These are phyloP conservation scores for Aphidoletes aphidimyza DNA, from an alignment of 2,888 invertebrate species.

Conservation along the genomic window DNA sequence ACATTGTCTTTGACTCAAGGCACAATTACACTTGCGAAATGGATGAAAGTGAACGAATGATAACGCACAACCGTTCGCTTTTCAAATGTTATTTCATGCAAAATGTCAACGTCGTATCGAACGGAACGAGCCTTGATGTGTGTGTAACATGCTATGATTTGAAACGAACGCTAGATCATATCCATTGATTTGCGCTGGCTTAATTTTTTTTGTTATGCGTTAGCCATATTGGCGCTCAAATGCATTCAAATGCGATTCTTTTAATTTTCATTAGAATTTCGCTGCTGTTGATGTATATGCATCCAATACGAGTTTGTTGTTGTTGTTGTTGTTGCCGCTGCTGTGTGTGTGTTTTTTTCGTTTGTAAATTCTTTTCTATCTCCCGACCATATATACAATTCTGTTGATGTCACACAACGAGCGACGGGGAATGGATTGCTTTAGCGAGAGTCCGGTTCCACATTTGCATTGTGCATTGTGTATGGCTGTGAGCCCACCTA, in stretches of 20 bases:
- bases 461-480: constrained; percentile 5
- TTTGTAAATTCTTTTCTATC: neutral
- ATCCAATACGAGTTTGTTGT: neutral
- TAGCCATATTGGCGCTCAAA: neutral
- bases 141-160: no score
- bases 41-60: no score
- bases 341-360: neutral
- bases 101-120: no score
- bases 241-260: constrained; percentile 42
- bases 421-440: neutral
- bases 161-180: neutral
- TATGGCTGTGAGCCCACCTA: neutral
- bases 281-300: neutral
- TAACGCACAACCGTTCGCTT: neutral
- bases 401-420: constrained; percentile 18
- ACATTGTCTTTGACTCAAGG: neutral
- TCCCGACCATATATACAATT: neutral
- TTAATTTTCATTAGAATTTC: constrained; percentile 34
- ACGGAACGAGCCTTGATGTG: no score
- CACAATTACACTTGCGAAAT: neutral
- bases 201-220: constrained; percentile 38
- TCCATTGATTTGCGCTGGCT: constrained; percentile 23
- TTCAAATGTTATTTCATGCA: neutral
- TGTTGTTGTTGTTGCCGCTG: neutral
- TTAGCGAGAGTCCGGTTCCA: no score